A percentile compares a stretch with the other conserved stretches of the same genome.
Conservation (phyloP, 2,113 vertebrate species). For the Suncus etruscus region DNA sequence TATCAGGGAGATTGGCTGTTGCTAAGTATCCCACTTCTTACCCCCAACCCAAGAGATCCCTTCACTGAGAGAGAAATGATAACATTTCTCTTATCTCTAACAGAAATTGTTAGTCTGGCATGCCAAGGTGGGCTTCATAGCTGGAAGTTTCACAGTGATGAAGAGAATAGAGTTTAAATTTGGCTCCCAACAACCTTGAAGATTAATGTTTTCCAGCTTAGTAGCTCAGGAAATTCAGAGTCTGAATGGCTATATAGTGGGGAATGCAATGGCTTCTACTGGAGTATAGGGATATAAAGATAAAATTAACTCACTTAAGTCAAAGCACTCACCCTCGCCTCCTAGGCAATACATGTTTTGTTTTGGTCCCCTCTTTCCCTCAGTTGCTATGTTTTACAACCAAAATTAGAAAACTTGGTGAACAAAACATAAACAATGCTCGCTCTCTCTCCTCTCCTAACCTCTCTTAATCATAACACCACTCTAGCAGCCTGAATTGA, state of each 20-base stretch:
- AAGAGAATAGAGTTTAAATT: background rate
- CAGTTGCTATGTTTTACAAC: background rate
- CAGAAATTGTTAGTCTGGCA: no score
- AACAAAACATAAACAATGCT: background rate
- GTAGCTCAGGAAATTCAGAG: background rate
- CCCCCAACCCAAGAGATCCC: no score
- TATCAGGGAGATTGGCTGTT: no score
- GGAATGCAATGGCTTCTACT: background rate
- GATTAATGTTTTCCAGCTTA: background rate
- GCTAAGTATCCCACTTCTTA: no score
- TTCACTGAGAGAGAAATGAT: background rate
- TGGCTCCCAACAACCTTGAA: background rate
- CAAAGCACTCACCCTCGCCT: background rate
- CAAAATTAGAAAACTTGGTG: conserved; percentile 22
- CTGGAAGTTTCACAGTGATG: background rate
- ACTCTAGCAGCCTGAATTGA: background rate
- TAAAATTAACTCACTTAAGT: background rate
- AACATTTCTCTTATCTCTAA: background rate
- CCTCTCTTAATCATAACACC: no score
- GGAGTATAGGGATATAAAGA: background rate
- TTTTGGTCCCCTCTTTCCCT: background rate
- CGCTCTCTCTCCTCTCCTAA: no score
- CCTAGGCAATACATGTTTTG: background rate
- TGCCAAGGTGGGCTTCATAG: background rate
- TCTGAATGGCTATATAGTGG: background rate